Conservation (phyloP, 2,888 invertebrate genomes). For the Zelleria hepariella region DNA sequence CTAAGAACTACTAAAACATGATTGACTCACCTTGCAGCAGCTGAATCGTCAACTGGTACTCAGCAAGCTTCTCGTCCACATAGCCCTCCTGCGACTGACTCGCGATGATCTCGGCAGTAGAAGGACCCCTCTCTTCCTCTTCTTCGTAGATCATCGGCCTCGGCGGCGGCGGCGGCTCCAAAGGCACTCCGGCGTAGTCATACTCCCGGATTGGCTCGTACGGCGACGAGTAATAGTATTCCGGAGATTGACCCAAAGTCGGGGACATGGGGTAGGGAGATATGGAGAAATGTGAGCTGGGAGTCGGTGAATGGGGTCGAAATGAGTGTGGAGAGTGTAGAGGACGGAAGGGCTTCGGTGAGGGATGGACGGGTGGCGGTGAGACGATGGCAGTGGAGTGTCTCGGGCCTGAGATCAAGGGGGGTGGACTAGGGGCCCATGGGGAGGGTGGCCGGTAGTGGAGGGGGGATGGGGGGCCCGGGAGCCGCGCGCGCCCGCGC, state of each 20-base stretch:
- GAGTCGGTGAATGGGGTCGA: conserved; percentile 59
- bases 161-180: conserved; percentile 84
- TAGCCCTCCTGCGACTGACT: conserved; percentile 96
- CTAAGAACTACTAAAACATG: background rate
- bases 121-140: conserved; percentile 84
- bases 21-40: conserved; percentile 84
- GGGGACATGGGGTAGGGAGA: conserved; percentile 70
- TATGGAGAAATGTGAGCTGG: conserved; percentile 64
- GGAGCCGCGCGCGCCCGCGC: conserved; percentile 58
- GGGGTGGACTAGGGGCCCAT: conserved; percentile 83
- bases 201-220: conserved; percentile 74
- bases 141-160: conserved; percentile 75
- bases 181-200: conserved; percentile 81
- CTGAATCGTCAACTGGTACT: conserved; percentile 93
- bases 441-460: conserved; percentile 83
- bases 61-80: conserved; percentile 92
- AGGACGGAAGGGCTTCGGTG: conserved; percentile 62
- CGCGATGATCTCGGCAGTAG: conserved; percentile 93
- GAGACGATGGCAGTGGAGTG: conserved; percentile 70
- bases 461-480: conserved; percentile 70
- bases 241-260: conserved; percentile 73
- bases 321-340: conserved; percentile 57
- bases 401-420: conserved; percentile 75
- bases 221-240: conserved; percentile 72
- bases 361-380: conserved; percentile 71